Evolutionary conservation across 37 sponge, comb jelly and placozoan species (phyloP), one percentile per base, ranked within the genome.

Genomic region (Aplysina aerophoba): DNA sequence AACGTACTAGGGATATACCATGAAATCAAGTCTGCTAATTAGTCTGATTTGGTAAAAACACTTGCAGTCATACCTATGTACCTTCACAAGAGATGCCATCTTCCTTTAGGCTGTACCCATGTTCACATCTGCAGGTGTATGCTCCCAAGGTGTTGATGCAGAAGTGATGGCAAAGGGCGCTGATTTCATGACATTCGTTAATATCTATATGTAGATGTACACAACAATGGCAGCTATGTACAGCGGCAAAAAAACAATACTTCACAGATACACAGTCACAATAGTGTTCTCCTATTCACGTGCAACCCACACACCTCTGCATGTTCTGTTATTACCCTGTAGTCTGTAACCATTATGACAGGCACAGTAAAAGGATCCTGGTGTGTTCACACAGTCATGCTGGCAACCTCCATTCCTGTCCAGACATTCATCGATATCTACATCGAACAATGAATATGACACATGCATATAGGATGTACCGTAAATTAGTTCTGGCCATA

Each of bases 351-450:
- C 78, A 21, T 40, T 1, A n/a, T 41, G 13, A 75, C 78, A 75
- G 1, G 44, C 37, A 41, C 78, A 75, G 44, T n/a, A 40, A 54
- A 40, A 75, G 19, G 78, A 37, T n/a, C 54, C 54, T n/a, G 54
- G 78, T 21, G 50, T 75, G 53, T 75, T 75, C 4, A 41, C 54
- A 75, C 78, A 75, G 2, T 14, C 54, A 19, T 75, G 78, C 16
- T 36, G n/a, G 40, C 78, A 75, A 4, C 78, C 78, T 15, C 78
- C 78, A 41, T 75, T 75, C 24, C 41, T 41, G 16, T 40, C 78
- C 4, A n/a, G 15, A 75, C 78, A 75, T 15, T 75, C 78, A 36
- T 75, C 25, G 2, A 75, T 25, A 41, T 75, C 78, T 75, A 27
- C n/a, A n/a, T n/a, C n/a, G n/a, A n/a, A n/a, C n/a, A n/a, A n/a